Evolutionary conservation across 1,140 invertebrate genomes (phyloP).

Genomic region (Ridgeia piscesae): DNA sequence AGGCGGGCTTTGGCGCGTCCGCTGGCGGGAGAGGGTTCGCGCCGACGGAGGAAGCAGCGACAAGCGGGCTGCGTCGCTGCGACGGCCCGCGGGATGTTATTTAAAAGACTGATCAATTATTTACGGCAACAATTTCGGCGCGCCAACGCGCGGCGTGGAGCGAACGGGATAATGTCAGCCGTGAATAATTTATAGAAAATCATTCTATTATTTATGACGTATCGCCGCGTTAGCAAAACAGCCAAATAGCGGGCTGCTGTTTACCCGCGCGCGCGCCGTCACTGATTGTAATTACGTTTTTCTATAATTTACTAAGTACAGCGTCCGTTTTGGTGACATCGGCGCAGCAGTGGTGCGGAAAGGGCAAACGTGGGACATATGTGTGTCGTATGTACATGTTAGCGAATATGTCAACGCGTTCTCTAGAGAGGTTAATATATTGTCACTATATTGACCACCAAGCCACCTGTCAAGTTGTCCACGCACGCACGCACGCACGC

Average conservation of each 20-base stretch:
- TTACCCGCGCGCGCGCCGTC: background rate
- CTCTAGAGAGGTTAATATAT: too few species aligned
- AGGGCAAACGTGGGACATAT: too few species aligned
- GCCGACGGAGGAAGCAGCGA: background rate
- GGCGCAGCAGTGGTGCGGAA: too few species aligned
- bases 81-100: background rate
- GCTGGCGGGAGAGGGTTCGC: too few species aligned
- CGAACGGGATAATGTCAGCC: background rate
- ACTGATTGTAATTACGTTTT: background rate
- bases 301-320: background rate
- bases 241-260: background rate
- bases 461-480: too few species aligned
- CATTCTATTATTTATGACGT: background rate
- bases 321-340: too few species aligned
- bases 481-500: too few species aligned
- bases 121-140: constrained; percentile 3
- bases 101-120: background rate
- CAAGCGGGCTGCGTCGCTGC: background rate
- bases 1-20: too few species aligned
- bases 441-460: too few species aligned
- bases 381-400: too few species aligned
- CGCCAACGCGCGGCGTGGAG: background rate
- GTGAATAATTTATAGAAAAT: constrained; percentile 7
- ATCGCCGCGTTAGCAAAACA: background rate
- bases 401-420: too few species aligned